These are phyloP conservation scores for Sminthurinus aureus DNA, from an alignment of 2,888 invertebrate genomes.

Conservation along the genomic window DNA sequence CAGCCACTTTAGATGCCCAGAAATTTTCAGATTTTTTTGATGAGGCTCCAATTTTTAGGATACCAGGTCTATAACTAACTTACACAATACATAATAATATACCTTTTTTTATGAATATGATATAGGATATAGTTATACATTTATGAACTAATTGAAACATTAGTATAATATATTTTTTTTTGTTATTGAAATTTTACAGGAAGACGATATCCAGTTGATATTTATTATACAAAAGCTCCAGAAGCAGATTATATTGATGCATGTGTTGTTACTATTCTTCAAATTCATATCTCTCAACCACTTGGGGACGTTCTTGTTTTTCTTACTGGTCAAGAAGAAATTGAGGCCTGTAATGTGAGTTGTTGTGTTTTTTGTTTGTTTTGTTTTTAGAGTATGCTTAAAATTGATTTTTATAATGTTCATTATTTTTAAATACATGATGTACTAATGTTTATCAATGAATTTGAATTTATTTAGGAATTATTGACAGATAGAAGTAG, in stretches of 20 bases:
- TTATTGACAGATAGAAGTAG: slow-evolving; percentile 88
- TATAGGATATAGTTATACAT: too few species aligned
- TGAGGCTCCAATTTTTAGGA: slow-evolving; percentile 97
- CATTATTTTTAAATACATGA: slow-evolving; percentile 66
- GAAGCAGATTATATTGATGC: slow-evolving; percentile 98
- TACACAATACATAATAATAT: too few species aligned
- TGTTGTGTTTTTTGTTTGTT: too few species aligned
- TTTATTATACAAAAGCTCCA: slow-evolving; percentile 96
- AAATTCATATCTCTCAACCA: slow-evolving; percentile 69
- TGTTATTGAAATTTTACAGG: too few species aligned
- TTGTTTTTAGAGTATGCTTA: too few species aligned
- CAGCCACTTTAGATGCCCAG: slow-evolving; percentile 96
- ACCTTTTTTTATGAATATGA: too few species aligned
- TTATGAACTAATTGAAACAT: too few species aligned
- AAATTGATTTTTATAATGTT: too few species aligned
- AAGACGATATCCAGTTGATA: slow-evolving; percentile 94
- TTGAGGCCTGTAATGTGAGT: slow-evolving; percentile 88
- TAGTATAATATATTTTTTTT: too few species aligned
- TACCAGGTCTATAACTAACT: slow-evolving; percentile 73
- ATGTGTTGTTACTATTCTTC: slow-evolving; percentile 97
- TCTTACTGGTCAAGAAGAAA: slow-evolving; percentile 96
- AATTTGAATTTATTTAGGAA: slow-evolving; percentile 67
- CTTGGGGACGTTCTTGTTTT: slow-evolving; percentile 86
- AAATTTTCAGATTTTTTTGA: slow-evolving; percentile 99
- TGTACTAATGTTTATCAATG: slow-evolving; percentile 74